A percentile compares a stretch with the other conserved stretches of the same genome.
phyloP scores from a whole-genome alignment of 1,140 invertebrate genomes.

The Hormaphis cornu region DNA sequence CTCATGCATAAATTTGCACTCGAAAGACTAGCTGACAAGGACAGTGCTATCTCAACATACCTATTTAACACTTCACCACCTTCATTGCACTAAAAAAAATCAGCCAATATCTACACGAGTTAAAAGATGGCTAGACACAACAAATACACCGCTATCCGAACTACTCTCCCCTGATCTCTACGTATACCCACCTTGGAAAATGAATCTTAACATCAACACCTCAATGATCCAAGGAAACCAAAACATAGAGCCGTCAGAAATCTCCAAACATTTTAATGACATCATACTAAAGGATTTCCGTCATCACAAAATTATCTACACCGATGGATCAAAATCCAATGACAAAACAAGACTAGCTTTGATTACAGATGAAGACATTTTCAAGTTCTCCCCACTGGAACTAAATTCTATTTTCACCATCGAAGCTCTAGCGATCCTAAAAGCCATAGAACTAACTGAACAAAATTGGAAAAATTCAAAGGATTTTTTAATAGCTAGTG shows the following conservation, averaged over 20 bases:
- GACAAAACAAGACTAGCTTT: neutral
- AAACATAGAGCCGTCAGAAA: neutral
- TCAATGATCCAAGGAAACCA: neutral
- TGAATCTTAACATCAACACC: neutral
- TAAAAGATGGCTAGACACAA: neutral
- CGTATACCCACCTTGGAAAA: neutral
- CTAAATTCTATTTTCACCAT: no score
- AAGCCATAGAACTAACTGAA: neutral
- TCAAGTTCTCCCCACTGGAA: neutral
- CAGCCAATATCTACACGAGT: neutral
- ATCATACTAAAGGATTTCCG: neutral
- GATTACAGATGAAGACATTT: neutral
- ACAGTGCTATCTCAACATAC: neutral
- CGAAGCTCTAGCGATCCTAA: neutral
- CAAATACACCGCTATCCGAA: neutral
- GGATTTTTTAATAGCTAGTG: neutral
- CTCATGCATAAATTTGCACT: neutral
- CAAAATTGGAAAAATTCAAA: neutral
- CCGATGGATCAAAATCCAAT: no score
- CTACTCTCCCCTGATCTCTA: neutral
- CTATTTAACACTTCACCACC: neutral
- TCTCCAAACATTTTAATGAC: neutral
- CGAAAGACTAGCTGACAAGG: neutral
- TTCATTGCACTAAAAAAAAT: neutral
- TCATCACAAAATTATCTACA: no score